A percentile compares a stretch with the other conserved stretches of the same genome.
Evolutionary conservation across 35 echinoderm and acorn worm genomes (phyloP).

Genomic region (Apostichopus californicus): DNA sequence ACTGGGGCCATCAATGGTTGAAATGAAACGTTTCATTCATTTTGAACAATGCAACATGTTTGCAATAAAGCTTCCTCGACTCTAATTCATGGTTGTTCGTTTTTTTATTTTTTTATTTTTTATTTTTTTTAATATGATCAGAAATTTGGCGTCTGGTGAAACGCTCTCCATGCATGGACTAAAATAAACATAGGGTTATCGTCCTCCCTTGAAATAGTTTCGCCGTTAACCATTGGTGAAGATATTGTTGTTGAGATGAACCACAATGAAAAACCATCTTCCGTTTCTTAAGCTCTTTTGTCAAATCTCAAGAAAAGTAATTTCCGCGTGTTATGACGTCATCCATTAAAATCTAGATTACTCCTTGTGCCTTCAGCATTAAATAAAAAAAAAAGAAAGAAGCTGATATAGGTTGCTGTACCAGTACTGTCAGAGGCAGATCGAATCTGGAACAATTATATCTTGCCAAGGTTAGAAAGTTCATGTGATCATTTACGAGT

Average conservation of each 20-base stretch:
- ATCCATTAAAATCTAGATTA: conserved; percentile 32
- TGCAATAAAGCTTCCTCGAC: neutral
- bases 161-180: neutral
- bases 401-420: neutral
- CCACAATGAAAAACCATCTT: conserved; percentile 4
- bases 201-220: neutral
- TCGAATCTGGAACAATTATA: conserved; percentile 31
- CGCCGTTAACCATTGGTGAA: neutral
- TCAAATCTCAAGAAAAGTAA: neutral
- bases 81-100: neutral
- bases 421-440: neutral
- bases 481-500: conserved; percentile 22
- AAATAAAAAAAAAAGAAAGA: no score
- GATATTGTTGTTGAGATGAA: neutral
- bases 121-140: no score
- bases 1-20: neutral
- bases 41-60: neutral
- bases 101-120: no score
- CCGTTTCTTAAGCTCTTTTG: neutral
- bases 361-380: neutral
- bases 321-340: neutral
- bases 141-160: no score
- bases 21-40: neutral
- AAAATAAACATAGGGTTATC: neutral
- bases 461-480: neutral